phyloP scores from a whole-genome alignment of 2,113 vertebrate species.

The Aramus guarauna region DNA sequence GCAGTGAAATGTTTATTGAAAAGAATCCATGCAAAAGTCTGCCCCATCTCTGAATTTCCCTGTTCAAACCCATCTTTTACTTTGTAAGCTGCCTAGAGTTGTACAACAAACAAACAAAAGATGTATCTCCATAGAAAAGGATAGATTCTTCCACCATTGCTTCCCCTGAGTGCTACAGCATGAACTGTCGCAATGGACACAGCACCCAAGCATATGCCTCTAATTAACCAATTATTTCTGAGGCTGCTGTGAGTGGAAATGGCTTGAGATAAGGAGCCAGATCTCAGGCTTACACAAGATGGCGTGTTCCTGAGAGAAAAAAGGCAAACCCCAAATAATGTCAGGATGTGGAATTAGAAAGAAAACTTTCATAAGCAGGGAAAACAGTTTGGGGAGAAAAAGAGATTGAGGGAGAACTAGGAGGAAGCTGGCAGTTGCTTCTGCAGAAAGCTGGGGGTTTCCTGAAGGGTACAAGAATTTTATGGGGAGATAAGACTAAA shows the following conservation, averaged over 20 bases:
- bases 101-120: neutral
- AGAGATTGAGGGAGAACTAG: neutral
- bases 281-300: neutral
- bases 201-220: neutral
- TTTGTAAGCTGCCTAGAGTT: neutral
- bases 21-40: constrained; percentile 6
- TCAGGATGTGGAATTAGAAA: neutral
- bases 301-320: neutral
- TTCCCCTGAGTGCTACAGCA: neutral
- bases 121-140: neutral
- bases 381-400: neutral
- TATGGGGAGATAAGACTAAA: neutral
- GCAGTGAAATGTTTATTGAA: neutral
- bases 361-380: neutral
- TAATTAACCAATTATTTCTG: constrained; percentile 20
- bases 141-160: neutral
- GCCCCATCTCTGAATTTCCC: neutral
- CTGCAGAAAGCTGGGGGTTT: neutral
- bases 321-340: neutral
- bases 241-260: constrained; percentile 9
- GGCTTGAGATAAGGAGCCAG: neutral
- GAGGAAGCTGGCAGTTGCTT: neutral
- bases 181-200: neutral
- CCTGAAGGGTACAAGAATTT: neutral
- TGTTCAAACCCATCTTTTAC: neutral